Evolutionary conservation across 2,888 invertebrate species (phyloP).

Genomic region (Vanessa cardui): DNA sequence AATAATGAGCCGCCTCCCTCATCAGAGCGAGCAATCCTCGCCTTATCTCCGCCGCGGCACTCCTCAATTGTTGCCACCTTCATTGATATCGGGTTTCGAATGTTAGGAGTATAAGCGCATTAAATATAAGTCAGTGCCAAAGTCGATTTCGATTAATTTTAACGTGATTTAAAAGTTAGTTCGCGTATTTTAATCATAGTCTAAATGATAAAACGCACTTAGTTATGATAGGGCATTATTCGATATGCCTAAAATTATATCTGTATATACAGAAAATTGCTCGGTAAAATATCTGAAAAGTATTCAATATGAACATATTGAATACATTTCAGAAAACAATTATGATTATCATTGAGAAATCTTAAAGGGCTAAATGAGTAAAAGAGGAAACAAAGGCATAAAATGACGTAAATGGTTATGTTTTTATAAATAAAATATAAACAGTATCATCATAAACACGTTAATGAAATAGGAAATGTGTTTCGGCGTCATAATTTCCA

Average conservation of each 20-base stretch:
- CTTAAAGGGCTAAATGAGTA: neutral
- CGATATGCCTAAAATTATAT: too few species aligned
- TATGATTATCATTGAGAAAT: too few species aligned
- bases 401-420: neutral
- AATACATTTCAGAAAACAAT: neutral
- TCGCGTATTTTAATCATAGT: too few species aligned
- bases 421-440: slow-evolving; percentile 32
- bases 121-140: neutral
- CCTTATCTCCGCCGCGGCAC: slow-evolving; percentile 73
- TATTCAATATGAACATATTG: too few species aligned
- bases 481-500: slow-evolving; percentile 81
- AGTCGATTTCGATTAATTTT: too few species aligned
- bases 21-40: slow-evolving; percentile 60
- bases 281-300: too few species aligned
- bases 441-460: slow-evolving; percentile 54
- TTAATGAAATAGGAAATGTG: slow-evolving; percentile 77
- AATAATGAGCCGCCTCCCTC: slow-evolving; percentile 65
- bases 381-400: neutral
- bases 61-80: slow-evolving; percentile 49
- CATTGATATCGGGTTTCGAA: slow-evolving; percentile 30
- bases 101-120: slow-evolving; percentile 12
- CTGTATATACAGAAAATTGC: too few species aligned
- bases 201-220: too few species aligned
- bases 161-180: too few species aligned
- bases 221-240: too few species aligned